These are phyloP conservation scores for Papilio helenus DNA, from an alignment of 1,140 invertebrate species.

Conservation along the genomic window DNA sequence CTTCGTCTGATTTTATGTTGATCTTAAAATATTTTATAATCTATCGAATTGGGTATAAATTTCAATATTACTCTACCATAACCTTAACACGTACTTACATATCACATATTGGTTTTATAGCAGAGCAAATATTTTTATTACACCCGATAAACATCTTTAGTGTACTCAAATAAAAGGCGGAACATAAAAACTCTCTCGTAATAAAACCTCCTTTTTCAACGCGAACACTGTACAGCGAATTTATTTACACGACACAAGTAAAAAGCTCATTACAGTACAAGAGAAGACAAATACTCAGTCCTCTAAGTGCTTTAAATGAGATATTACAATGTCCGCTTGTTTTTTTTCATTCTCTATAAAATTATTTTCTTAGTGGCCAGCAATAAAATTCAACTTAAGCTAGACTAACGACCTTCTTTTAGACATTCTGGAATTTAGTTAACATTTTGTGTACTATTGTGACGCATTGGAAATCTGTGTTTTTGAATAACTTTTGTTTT, in stretches of 20 bases:
- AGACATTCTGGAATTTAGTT: neutral
- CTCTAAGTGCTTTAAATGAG: constrained; percentile 12
- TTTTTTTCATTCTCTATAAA: neutral
- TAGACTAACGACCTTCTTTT: neutral
- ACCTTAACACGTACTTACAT: constrained; percentile 15
- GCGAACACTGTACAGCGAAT: neutral
- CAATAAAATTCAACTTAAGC: constrained; percentile 2
- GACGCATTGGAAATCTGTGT: neutral
- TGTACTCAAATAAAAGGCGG: constrained; percentile 21
- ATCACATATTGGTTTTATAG: constrained; percentile 23
- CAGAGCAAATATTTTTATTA: constrained; percentile 16
- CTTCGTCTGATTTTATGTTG: neutral
- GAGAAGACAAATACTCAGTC: constrained; percentile 24
- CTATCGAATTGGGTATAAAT: neutral
- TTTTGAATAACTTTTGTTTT: no score
- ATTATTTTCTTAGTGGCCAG: constrained; percentile 16
- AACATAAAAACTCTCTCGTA: constrained; percentile 13
- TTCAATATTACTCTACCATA: neutral
- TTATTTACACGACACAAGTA: constrained; percentile 21
- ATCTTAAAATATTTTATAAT: neutral
- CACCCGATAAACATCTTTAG: constrained; percentile 1
- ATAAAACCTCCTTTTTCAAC: constrained; percentile 17
- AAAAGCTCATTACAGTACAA: constrained; percentile 20
- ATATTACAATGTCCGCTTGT: constrained; percentile 10
- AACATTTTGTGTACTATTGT: neutral